Evolutionary conservation across 2,797 vertebrate genomes (phyloP).

Genomic region (Chelon labrosus): DNA sequence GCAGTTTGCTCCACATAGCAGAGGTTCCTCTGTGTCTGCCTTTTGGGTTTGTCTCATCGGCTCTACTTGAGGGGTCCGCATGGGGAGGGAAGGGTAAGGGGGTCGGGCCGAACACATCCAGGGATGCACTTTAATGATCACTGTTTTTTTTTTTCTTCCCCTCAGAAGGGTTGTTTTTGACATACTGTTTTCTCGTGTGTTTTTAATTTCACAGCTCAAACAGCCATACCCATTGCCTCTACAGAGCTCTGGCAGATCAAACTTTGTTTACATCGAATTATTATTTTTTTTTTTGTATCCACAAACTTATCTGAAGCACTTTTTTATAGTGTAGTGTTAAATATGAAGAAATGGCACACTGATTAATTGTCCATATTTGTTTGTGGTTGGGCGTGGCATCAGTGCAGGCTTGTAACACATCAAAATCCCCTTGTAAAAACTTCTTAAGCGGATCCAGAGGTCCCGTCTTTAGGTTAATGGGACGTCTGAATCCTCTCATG

Average conservation of each 20-base stretch:
- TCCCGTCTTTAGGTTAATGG: slow-evolving; percentile 49
- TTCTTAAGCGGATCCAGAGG: slow-evolving; percentile 54
- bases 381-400: slow-evolving; percentile 66
- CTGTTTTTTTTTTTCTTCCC: slow-evolving; percentile 57
- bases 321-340: slow-evolving; percentile 82
- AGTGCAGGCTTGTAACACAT: slow-evolving; percentile 68
- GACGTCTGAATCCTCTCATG: slow-evolving; percentile 60
- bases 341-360: slow-evolving; percentile 80
- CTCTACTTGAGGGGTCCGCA: slow-evolving; percentile 61
- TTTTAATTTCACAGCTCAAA: slow-evolving; percentile 76
- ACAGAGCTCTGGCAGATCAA: slow-evolving; percentile 78
- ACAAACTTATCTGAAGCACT: slow-evolving; percentile 86
- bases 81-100: slow-evolving; percentile 38
- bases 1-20: slow-evolving; percentile 56
- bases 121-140: slow-evolving; percentile 85
- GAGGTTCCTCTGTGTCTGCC: slow-evolving; percentile 62
- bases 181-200: slow-evolving; percentile 64
- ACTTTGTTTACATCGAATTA: slow-evolving; percentile 79
- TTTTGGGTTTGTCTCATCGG: slow-evolving; percentile 54
- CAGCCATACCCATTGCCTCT: slow-evolving; percentile 82
- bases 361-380: slow-evolving; percentile 73
- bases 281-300: slow-evolving; percentile 70
- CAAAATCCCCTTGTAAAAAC: slow-evolving; percentile 67
- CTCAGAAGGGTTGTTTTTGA: slow-evolving; percentile 44
- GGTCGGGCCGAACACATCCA: slow-evolving; percentile 68